phyloP scores from a whole-genome alignment of 2,113 vertebrate genomes.

The Sander lucioperca region DNA sequence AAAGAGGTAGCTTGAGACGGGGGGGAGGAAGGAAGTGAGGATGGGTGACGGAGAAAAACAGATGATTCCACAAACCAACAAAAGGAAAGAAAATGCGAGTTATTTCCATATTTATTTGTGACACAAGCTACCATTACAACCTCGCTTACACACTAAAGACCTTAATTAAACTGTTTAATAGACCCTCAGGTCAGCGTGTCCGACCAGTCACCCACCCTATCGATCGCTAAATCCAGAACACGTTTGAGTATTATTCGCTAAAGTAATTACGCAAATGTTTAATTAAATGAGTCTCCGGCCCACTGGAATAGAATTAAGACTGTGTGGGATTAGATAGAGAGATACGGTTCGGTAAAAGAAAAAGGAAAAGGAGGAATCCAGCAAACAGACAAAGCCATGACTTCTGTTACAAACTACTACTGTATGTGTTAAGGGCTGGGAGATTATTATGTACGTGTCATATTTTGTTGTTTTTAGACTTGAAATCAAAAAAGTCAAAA shows the following conservation, averaged over 20 bases:
- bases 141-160: slow-evolving; percentile 45
- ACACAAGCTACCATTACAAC: slow-evolving; percentile 37
- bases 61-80: background rate
- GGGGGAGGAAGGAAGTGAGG: background rate
- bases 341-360: slow-evolving; percentile 22
- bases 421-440: slow-evolving; percentile 65
- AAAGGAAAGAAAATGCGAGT: background rate
- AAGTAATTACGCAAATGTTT: slow-evolving; percentile 70
- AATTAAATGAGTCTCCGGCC: slow-evolving; percentile 54
- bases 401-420: slow-evolving; percentile 23
- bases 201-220: slow-evolving; percentile 42
- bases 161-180: slow-evolving; percentile 72
- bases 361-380: slow-evolving; percentile 6
- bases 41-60: background rate
- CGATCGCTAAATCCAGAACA: slow-evolving; percentile 55
- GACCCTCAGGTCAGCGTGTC: slow-evolving; percentile 53
- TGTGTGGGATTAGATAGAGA: slow-evolving; percentile 18
- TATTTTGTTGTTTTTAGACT: slow-evolving; percentile 20
- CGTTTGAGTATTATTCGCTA: slow-evolving; percentile 55
- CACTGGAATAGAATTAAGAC: slow-evolving; percentile 7
- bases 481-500: background rate
- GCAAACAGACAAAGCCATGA: slow-evolving; percentile 1
- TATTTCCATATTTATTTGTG: background rate
- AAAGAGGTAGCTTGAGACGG: background rate
- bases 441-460: slow-evolving; percentile 22